phyloP scores from a whole-genome alignment of 1,140 invertebrate species.

The Aphaenogaster floridana region DNA sequence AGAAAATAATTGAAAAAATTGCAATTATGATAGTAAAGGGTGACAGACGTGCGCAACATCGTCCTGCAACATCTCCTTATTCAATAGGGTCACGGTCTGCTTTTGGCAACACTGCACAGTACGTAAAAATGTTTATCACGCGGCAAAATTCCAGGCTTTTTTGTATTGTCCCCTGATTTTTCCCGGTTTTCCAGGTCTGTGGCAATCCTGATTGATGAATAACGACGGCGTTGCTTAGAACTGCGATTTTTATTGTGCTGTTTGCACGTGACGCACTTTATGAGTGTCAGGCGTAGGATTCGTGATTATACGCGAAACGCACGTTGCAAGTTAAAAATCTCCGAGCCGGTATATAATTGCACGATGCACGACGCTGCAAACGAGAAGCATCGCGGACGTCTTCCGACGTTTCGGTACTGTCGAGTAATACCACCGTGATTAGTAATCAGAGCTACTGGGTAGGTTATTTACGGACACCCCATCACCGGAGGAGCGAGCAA shows the following conservation, averaged over 20 bases:
- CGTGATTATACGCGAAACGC: background rate
- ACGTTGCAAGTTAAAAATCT: background rate
- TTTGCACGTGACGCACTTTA: background rate
- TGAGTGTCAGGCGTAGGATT: background rate
- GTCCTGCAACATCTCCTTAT: too few species aligned
- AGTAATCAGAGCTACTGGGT: constrained; percentile 31
- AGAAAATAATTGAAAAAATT: too few species aligned
- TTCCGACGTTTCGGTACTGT: constrained; percentile 29
- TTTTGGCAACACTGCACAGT: too few species aligned
- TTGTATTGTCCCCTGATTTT: too few species aligned
- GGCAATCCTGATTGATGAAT: background rate
- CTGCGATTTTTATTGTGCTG: background rate
- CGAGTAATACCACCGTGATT: background rate
- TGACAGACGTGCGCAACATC: too few species aligned
- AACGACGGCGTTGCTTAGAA: background rate
- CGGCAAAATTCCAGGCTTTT: too few species aligned
- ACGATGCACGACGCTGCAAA: background rate
- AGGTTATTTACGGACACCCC: constrained; percentile 47
- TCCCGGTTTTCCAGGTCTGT: too few species aligned
- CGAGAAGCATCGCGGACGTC: constrained; percentile 5
- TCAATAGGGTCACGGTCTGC: too few species aligned
- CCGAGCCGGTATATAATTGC: constrained; percentile 37
- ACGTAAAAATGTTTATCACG: too few species aligned
- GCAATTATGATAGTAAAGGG: too few species aligned
- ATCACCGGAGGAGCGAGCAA: constrained; percentile 55